phyloP scores from a whole-genome alignment of 1,140 invertebrate species.

The Drosophila kikkawai region DNA sequence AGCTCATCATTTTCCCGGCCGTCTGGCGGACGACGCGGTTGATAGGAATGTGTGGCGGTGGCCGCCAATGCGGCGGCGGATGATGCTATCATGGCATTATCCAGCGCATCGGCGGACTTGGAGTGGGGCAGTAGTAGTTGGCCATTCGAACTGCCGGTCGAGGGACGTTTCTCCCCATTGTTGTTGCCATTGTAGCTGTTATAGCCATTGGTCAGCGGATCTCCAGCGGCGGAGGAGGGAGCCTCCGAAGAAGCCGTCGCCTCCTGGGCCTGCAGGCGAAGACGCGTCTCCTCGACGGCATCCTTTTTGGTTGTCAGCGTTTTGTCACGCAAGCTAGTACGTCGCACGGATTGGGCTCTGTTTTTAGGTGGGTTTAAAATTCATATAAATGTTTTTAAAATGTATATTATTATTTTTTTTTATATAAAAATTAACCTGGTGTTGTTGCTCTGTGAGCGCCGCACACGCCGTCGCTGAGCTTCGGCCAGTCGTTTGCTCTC shows the following conservation, averaged over 20 bases:
- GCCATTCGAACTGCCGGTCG: constrained; percentile 64
- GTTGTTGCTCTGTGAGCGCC: constrained; percentile 88
- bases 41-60: constrained; percentile 84
- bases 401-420: background rate
- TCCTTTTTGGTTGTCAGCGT: constrained; percentile 97
- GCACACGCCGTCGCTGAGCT: constrained; percentile 88
- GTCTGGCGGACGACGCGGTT: constrained; percentile 87
- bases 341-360: constrained; percentile 94
- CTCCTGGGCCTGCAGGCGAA: constrained; percentile 89
- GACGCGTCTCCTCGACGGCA: constrained; percentile 94
- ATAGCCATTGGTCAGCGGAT: constrained; percentile 64
- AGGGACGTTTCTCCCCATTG: constrained; percentile 64
- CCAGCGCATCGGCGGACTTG: constrained; percentile 71
- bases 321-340: constrained; percentile 97
- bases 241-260: constrained; percentile 68
- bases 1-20: constrained; percentile 90
- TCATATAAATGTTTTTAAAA: background rate
- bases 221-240: constrained; percentile 14
- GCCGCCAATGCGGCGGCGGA: constrained; percentile 75
- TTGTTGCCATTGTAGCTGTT: constrained; percentile 49
- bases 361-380: background rate
- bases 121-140: constrained; percentile 67
- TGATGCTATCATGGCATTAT: constrained; percentile 52
- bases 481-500: constrained; percentile 91
- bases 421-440: constrained; percentile 82